Percentiles rank a stretch among this genome's conserved stretches.
phyloP scores from a whole-genome alignment of 1,140 invertebrate species.

The Trissolcus basalis region DNA sequence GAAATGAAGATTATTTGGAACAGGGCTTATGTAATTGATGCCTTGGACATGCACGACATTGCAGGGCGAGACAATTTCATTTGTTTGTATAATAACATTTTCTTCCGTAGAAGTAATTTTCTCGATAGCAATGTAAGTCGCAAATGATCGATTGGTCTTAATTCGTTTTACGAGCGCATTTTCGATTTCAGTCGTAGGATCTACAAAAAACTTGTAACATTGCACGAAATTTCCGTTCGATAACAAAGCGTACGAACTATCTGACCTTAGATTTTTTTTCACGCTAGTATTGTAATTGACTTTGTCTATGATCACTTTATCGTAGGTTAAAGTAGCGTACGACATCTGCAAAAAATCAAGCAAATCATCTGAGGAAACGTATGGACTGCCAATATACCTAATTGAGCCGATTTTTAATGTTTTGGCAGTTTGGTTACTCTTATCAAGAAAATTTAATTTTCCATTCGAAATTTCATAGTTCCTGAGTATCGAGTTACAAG shows the following conservation, averaged over 20 bases:
- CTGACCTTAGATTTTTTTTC: constrained; percentile 6
- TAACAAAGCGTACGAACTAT: constrained; percentile 20
- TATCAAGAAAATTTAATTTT: constrained; percentile 13
- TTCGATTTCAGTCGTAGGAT: constrained; percentile 5
- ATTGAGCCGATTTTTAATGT: constrained; percentile 19
- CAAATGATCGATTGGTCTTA: constrained; percentile 1
- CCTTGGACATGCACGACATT: not conserved
- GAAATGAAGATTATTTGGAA: not conserved
- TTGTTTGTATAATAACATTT: constrained; percentile 7
- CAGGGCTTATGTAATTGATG: not conserved
- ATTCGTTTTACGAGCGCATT: constrained; percentile 13
- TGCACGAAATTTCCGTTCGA: constrained; percentile 10
- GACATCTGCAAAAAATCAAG: constrained; percentile 2
- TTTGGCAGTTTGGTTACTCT: constrained; percentile 7
- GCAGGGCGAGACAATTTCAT: not conserved
- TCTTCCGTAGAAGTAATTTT: not conserved
- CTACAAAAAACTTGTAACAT: constrained; percentile 28
- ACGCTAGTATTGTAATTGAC: not conserved
- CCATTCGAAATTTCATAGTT: constrained; percentile 3
- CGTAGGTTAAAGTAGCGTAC: not conserved
- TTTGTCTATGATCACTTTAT: constrained; percentile 20
- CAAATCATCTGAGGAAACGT: not conserved
- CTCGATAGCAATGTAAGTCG: not conserved
- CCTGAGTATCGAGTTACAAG: constrained; percentile 12
- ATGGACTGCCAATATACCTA: constrained; percentile 19